These are phyloP conservation scores for Vespertilio murinus DNA, from an alignment of 2,797 vertebrate genomes.

Conservation along the genomic window DNA sequence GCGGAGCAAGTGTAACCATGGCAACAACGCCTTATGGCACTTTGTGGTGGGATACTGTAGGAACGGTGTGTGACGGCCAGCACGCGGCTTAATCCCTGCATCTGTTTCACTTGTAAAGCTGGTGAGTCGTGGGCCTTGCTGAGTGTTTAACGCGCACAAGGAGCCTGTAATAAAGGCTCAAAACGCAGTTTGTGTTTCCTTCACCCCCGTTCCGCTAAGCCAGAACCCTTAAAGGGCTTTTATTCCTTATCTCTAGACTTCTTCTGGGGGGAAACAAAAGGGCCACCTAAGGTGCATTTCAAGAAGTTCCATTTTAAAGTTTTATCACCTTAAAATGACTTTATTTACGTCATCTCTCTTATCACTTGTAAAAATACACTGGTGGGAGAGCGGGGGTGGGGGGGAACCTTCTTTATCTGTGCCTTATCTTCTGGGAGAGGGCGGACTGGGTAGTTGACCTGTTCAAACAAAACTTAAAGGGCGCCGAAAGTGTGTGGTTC, in stretches of 20 bases:
- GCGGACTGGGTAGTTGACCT: background rate
- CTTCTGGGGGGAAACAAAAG: background rate
- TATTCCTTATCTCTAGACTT: background rate
- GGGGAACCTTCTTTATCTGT: background rate
- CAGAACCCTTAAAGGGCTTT: background rate
- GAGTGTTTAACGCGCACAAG: background rate
- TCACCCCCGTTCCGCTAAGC: background rate
- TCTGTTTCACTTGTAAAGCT: constrained; percentile 32
- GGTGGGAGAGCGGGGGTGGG: background rate
- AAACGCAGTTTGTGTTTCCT: background rate
- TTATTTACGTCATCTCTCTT: background rate
- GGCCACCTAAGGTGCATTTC: background rate
- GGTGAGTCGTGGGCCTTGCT: background rate
- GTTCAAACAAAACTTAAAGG: background rate
- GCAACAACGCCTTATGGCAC: background rate
- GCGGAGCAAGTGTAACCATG: background rate
- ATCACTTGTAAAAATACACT: constrained; percentile 2
- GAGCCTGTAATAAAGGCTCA: background rate
- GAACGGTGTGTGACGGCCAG: background rate
- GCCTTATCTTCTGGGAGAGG: background rate
- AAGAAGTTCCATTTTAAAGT: constrained; percentile 35
- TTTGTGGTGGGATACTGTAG: background rate
- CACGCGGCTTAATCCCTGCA: background rate
- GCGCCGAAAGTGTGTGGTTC: no score
- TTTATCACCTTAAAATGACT: background rate